Percentiles rank a stretch among this genome's conserved stretches.
Conservation (phyloP, 1,140 invertebrate species). For the Zaprionus tsacasi region DNA sequence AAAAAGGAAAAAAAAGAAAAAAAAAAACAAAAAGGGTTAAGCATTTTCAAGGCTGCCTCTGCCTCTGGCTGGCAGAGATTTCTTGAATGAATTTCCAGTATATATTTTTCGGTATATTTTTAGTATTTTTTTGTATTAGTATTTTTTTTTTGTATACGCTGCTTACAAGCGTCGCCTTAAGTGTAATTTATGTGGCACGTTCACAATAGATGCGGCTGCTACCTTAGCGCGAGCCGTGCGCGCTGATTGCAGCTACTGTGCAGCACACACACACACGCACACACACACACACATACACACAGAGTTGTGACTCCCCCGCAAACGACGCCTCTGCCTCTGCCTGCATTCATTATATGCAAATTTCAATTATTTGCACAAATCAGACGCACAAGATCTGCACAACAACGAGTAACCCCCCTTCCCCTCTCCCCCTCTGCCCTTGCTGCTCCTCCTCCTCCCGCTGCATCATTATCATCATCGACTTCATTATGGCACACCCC, state of each 20-base stretch:
- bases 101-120: background rate
- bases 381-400: constrained; percentile 71
- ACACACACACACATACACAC: constrained; percentile 20
- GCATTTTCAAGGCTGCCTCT: constrained; percentile 61
- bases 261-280: constrained; percentile 32
- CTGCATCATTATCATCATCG: constrained; percentile 72
- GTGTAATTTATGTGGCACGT: constrained; percentile 72
- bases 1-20: too few species aligned
- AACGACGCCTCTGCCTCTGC: background rate
- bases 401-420: constrained; percentile 18
- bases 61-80: background rate
- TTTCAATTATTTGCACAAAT: constrained; percentile 83
- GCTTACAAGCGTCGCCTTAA: constrained; percentile 63
- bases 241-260: constrained; percentile 79
- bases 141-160: background rate
- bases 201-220: constrained; percentile 63
- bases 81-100: constrained; percentile 44
- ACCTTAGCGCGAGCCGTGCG: constrained; percentile 29
- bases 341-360: constrained; percentile 79
- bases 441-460: constrained; percentile 22
- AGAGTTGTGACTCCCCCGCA: background rate
- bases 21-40: background rate
- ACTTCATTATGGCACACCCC: constrained; percentile 42
- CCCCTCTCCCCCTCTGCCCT: background rate
- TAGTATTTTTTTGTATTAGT: constrained; percentile 26